Evolutionary conservation across 2,797 vertebrate genomes (phyloP).

Genomic region (Saguinus oedipus): DNA sequence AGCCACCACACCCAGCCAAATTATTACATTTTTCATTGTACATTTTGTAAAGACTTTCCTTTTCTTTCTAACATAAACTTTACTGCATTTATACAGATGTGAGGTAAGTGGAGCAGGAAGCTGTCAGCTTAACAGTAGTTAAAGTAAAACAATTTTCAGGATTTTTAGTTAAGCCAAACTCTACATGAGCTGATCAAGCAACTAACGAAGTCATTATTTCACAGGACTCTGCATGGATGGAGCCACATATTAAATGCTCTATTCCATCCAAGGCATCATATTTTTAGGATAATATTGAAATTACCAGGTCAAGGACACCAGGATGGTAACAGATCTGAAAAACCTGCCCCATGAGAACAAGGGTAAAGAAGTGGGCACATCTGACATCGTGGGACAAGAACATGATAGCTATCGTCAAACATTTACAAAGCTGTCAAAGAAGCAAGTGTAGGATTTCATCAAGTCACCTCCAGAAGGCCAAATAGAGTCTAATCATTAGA

Average conservation of each 20-base stretch:
- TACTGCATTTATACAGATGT: not conserved
- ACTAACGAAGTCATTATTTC: not conserved
- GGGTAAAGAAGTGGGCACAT: not conserved
- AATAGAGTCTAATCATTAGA: not conserved
- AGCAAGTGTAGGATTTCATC: not conserved
- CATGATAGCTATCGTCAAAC: not conserved
- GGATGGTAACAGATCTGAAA: not conserved
- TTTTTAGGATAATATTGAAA: not conserved
- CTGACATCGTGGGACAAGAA: not conserved
- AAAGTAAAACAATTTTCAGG: not conserved
- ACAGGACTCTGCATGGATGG: too few relatives aligned
- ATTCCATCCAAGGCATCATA: not conserved
- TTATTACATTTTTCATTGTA: not conserved
- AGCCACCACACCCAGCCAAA: not conserved
- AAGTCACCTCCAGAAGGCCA: not conserved
- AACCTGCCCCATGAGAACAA: not conserved
- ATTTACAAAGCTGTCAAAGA: not conserved
- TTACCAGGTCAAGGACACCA: not conserved
- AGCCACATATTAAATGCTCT: not conserved
- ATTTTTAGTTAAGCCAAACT: not conserved
- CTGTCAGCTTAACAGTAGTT: not conserved
- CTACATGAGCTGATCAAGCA: not conserved
- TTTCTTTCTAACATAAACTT: not conserved
- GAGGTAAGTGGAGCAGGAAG: not conserved
- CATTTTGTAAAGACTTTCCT: not conserved